These are phyloP conservation scores for Nicator chloris DNA, from an alignment of 2,113 vertebrate genomes.

Conservation along the genomic window DNA sequence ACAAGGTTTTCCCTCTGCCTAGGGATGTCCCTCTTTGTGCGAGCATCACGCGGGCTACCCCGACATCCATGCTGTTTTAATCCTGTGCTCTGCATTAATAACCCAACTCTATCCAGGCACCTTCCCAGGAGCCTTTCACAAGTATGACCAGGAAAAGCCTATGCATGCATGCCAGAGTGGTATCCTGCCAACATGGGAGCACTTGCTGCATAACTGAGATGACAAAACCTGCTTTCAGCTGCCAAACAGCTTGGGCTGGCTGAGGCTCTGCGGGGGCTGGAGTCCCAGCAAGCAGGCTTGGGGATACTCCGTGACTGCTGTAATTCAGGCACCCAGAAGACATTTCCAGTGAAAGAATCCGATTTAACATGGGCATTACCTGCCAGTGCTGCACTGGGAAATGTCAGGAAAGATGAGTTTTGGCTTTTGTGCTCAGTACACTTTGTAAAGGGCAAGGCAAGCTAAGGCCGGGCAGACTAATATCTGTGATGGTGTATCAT, in stretches of 20 bases:
- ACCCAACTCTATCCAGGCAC: neutral
- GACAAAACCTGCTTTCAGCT: constrained; percentile 18
- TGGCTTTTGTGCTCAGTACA: neutral
- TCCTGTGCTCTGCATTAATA: neutral
- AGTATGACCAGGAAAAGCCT: neutral
- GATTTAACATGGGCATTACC: neutral
- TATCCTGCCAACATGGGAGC: neutral
- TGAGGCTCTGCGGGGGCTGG: neutral
- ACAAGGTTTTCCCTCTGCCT: neutral
- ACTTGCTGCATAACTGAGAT: neutral
- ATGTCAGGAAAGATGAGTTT: constrained; percentile 16
- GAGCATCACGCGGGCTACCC: neutral
- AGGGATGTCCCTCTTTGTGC: rapidly evolving
- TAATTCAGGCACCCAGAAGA: neutral
- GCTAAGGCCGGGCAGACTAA: neutral
- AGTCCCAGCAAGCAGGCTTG: neutral
- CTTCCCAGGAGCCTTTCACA: neutral
- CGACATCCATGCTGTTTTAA: neutral
- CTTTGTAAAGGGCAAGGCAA: neutral
- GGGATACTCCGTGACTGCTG: neutral
- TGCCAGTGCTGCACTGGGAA: neutral
- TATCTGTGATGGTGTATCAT: neutral
- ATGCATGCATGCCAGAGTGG: neutral
- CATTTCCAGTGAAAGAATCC: neutral
- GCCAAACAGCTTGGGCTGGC: neutral